These are phyloP conservation scores for Caenorhabditis briggsae DNA, from an alignment of 1,140 invertebrate genomes.

Conservation along the genomic window DNA sequence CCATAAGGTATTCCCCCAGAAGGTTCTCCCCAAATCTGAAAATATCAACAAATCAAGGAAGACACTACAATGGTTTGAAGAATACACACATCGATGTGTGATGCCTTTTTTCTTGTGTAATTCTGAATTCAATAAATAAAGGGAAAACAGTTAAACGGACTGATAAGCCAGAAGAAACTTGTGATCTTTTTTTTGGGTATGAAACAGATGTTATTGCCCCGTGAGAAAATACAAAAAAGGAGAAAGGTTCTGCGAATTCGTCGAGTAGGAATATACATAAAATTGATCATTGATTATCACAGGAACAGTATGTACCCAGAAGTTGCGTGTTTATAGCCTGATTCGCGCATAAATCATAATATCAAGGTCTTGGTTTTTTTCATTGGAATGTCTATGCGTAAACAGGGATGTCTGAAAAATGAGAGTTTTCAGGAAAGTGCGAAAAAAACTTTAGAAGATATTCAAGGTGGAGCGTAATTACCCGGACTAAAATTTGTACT, in stretches of 20 bases:
- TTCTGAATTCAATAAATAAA: constrained; percentile 13
- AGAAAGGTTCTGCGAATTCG: background rate
- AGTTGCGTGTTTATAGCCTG: background rate
- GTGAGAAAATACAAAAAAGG: background rate
- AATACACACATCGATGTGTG: background rate
- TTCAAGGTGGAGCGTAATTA: too few relatives aligned
- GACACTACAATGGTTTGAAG: background rate
- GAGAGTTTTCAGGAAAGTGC: too few relatives aligned
- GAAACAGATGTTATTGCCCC: constrained; percentile 1
- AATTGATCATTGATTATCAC: constrained; percentile 1
- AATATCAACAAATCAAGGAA: background rate
- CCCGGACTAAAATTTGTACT: too few relatives aligned
- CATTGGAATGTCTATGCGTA: background rate
- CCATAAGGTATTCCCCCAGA: background rate
- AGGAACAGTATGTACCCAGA: background rate
- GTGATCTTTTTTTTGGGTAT: background rate
- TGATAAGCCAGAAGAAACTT: background rate
- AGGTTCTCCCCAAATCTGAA: background rate
- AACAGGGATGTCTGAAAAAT: background rate
- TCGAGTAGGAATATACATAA: background rate
- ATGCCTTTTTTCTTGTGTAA: background rate
- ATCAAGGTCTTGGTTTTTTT: too few relatives aligned
- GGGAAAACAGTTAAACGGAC: background rate
- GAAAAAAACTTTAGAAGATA: too few relatives aligned
- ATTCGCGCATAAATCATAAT: background rate